Evolutionary conservation across 2,797 vertebrate species (phyloP), one percentile per base, ranked within the genome.

Genomic region (Onychomys leucogaster): DNA sequence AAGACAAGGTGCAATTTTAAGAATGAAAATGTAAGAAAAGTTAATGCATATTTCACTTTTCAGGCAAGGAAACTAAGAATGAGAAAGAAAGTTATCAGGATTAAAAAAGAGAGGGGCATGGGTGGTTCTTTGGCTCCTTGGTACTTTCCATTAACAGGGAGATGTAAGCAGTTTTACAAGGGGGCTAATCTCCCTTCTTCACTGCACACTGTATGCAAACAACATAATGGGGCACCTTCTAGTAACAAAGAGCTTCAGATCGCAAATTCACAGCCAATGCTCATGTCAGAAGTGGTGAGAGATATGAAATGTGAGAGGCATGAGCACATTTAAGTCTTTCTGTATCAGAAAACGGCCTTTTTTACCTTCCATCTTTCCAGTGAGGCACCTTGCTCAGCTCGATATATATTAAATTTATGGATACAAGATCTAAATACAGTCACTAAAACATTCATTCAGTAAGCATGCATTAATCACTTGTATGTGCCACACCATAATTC

Each of bases 311-410:
- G 82, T 57, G 81, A n/a, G 43, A 92, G 34, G 7, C 75, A 80
- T 0, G 0, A 46, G 37, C 77, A 49, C 85, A 65, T 89, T 95
- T 90, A 75, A 65, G 77, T 49, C 73, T 96, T 96, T 94, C 69
- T 63, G 25, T 95, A 96, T 92, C 94, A 95, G 95, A 94, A 96
- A 96, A 97, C 91, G 94, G 95, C 94, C 94, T 96, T 92, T 93
- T 11, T 95, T 97, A 93, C 94, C 92, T 86, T 55, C 88, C 95
- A 86, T 94, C 78, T 97, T 93, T 75, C 82, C 83, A 94, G 17
- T 59, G 94, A 96, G 82, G 32, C 87, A 78, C 86, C 93, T 95
- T 85, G 52, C 92, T 90, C 57, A 37, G 92, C 92, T 94, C 89
- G 97, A 84, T 67, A 86, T 77, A 73, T 37, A 95, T 94, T 94